phyloP scores from a whole-genome alignment of 2,888 invertebrate genomes.

The Agriopis marginaria region DNA sequence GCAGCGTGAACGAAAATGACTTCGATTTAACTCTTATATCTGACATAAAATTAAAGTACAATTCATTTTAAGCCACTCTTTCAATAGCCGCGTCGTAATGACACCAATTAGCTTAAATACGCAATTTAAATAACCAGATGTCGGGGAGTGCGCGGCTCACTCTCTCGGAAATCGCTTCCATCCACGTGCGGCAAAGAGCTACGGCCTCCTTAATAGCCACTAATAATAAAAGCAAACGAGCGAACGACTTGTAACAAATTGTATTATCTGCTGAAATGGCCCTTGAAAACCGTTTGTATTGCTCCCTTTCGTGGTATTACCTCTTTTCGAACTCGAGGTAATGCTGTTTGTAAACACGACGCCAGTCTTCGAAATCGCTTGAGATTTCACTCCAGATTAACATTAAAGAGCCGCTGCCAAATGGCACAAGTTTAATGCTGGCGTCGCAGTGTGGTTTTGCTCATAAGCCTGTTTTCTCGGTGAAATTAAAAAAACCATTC shows the following conservation, averaged over 20 bases:
- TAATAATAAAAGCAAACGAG: constrained; percentile 77
- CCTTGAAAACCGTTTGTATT: constrained; percentile 65
- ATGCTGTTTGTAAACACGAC: constrained; percentile 34
- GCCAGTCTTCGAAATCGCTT: constrained; percentile 25
- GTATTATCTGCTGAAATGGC: constrained; percentile 73
- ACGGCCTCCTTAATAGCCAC: constrained; percentile 67
- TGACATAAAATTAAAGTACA: constrained; percentile 59
- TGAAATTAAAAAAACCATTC: constrained; percentile 29
- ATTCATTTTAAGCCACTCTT: constrained; percentile 61
- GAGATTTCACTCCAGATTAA: constrained; percentile 32
- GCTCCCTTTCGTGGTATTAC: constrained; percentile 53
- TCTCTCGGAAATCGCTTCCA: constrained; percentile 53
- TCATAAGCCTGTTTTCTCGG: constrained; percentile 10
- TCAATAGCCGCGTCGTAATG: constrained; percentile 65
- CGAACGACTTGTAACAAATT: constrained; percentile 77
- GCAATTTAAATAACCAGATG: constrained; percentile 72
- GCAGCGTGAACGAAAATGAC: constrained; percentile 31
- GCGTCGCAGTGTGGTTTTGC: constrained; percentile 8
- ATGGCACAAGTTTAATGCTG: constrained; percentile 5
- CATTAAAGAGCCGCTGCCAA: constrained; percentile 35
- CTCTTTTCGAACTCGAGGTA: constrained; percentile 59
- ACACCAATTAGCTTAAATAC: constrained; percentile 71
- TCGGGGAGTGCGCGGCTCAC: constrained; percentile 54
- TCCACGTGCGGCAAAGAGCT: constrained; percentile 61
- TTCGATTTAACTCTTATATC: constrained; percentile 53